Base-by-base conservation (phyloP, 2,888 invertebrate genomes). In the Chelonus formosanus region DNA sequence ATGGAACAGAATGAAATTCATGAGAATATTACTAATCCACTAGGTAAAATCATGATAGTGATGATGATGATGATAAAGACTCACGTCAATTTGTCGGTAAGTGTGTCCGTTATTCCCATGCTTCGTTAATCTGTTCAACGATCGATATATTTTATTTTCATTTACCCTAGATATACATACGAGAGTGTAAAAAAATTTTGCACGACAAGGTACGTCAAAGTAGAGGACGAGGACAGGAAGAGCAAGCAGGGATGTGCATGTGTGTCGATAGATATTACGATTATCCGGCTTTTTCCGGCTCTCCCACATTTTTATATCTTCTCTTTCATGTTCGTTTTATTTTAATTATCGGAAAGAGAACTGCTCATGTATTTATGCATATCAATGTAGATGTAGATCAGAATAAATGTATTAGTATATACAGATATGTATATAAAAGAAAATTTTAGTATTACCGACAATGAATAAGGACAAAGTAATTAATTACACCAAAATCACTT, bases 231-330 rank as follows among this genome's bases (percentile, higher is more conserved):
- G 56, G 61, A 56, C 36, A 50, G 43, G 50, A 54, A 20, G 55
- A 40, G 40, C 32, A 20, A 40, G 6, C 40, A 31, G 40, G 43
- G 31, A 31, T 50, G 36, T 50, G 36, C 55, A 59, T 59, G 65
- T 66, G 66, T 66, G 66, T 66, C 66, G 66, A 66, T 66, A 57
- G 61, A 66, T 61, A 66, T 66, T 62, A 55, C 61, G 61, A 66
- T 66, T 61, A 66, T 66, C 66, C 61, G 55, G 65, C 54, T 59
- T 59, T 63, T 36, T 59, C 43, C 45, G 45, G 53, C 58, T 34
- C 53, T 53, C 40, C 48, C 55, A 53, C 10, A 56, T 62, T 43
- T 43, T 44, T 44, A 61, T 61, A 53, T 50, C 7, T 35, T 40
- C 58, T 47, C 54, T 44, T 62, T 53, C 34, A 10, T 40, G 10